These are phyloP conservation scores for Bradynema listronoti DNA, from an alignment of 1,140 invertebrate species.

Conservation along the genomic window DNA sequence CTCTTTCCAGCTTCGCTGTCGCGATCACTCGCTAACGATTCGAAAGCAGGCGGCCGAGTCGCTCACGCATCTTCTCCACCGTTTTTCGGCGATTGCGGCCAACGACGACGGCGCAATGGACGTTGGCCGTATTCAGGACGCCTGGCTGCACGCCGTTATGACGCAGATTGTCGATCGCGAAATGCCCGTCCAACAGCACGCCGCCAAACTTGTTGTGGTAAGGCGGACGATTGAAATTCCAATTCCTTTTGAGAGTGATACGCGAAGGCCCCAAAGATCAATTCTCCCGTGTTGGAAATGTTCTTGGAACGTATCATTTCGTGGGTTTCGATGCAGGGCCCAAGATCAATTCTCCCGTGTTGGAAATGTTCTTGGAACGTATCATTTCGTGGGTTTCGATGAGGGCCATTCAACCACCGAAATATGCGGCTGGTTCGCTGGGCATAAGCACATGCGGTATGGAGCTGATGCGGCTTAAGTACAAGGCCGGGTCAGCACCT, in stretches of 20 bases:
- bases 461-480: too few species aligned
- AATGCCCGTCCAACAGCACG: slow-evolving; percentile 20
- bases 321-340: too few species aligned
- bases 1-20: slow-evolving; percentile 11
- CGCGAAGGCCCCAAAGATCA: too few species aligned
- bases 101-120: slow-evolving; percentile 29
- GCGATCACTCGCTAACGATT: slow-evolving; percentile 18
- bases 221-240: slow-evolving; percentile 14
- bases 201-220: slow-evolving; percentile 28
- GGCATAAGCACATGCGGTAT: too few species aligned
- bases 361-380: too few species aligned
- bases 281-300: too few species aligned
- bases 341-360: too few species aligned
- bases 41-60: slow-evolving; percentile 36
- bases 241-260: not conserved
- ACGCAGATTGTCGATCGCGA: slow-evolving; percentile 37
- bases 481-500: too few species aligned
- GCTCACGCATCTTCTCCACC: slow-evolving; percentile 28
- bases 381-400: too few species aligned
- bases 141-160: slow-evolving; percentile 31
- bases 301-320: too few species aligned
- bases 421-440: too few species aligned
- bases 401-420: too few species aligned
- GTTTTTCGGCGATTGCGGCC: not conserved
- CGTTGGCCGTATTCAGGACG: slow-evolving; percentile 18